These are phyloP conservation scores for Meiosimyza decipiens DNA, from an alignment of 2,888 invertebrate genomes.

Conservation along the genomic window DNA sequence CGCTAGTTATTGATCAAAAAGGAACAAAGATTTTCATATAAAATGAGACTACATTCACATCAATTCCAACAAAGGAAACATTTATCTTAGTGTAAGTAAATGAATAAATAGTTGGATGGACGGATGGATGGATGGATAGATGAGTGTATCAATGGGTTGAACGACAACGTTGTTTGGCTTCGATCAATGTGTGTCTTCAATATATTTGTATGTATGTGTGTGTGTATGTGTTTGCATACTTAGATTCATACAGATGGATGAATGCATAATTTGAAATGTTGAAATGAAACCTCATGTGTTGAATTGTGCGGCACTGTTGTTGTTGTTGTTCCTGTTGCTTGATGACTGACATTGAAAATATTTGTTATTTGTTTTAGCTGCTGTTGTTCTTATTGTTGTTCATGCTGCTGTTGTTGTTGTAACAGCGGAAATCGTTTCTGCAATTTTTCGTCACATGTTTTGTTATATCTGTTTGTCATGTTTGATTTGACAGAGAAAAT, in stretches of 20 bases:
- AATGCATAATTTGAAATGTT: constrained; percentile 22
- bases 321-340: background rate
- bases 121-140: constrained; percentile 1
- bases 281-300: background rate
- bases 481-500: too few species aligned
- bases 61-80: too few species aligned
- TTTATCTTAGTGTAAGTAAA: background rate
- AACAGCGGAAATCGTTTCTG: constrained; percentile 1
- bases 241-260: background rate
- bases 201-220: background rate
- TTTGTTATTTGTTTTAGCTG: constrained; percentile 22
- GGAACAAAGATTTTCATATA: too few species aligned
- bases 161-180: background rate
- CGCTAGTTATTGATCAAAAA: too few species aligned
- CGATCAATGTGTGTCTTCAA: background rate
- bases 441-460: constrained; percentile 26
- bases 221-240: constrained; percentile 15
- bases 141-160: constrained; percentile 27
- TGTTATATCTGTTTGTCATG: too few species aligned
- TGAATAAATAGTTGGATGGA: constrained; percentile 3
- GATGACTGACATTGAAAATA: constrained; percentile 33
- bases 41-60: too few species aligned
- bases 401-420: background rate
- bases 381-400: background rate
- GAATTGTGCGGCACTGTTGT: background rate